Evolutionary conservation across 2,797 vertebrate species (phyloP), one percentile per base, ranked within the genome.

Genomic region (Champsocephalus esox): DNA sequence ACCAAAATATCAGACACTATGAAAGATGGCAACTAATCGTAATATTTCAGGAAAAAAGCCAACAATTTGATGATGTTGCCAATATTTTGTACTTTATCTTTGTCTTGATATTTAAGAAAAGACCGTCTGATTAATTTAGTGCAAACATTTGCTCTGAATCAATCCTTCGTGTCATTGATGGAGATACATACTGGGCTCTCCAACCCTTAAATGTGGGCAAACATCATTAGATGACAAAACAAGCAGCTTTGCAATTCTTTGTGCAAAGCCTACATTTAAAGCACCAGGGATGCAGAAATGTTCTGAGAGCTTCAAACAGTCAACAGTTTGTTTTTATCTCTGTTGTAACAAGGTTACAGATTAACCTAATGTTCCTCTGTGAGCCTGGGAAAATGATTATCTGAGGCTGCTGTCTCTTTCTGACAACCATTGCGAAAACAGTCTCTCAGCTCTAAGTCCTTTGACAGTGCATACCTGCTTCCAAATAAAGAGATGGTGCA

Each of bases 321-420:
- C 49, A 66, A 32, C 9, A 54, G 28, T 28, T 28, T 44, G 14
- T 61, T 66, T 77, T 67, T 2, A 3, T 58, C 56, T 70, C 21
- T 12, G 21, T 19, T 60, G 45, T 64, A 67, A 21, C 67, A 44
- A 55, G 24, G 62, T 73, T 48, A 73, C 54, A 73, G 56, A 49
- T 64, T 38, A 58, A 58, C 24, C 62, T 38, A 44, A 48, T 71
- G 60, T 28, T 72, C 11, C 38, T 56, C 4, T 12, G 34, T 34
- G 43, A 70, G 50, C 34, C 62, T 81, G 67, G 63, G 66, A 66
- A 86, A 74, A 83, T 57, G 12, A 70, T 75, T 9, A 79, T 75
- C 64, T 34, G 48, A 71, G 48, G 54, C 79, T 75, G 74, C 63
- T 78, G 77, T 77, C 61, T 66, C 51, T 48, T 5, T 69, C 52